These are phyloP conservation scores for Phoeniculus purpureus DNA, from an alignment of 2,797 vertebrate genomes.

Conservation along the genomic window DNA sequence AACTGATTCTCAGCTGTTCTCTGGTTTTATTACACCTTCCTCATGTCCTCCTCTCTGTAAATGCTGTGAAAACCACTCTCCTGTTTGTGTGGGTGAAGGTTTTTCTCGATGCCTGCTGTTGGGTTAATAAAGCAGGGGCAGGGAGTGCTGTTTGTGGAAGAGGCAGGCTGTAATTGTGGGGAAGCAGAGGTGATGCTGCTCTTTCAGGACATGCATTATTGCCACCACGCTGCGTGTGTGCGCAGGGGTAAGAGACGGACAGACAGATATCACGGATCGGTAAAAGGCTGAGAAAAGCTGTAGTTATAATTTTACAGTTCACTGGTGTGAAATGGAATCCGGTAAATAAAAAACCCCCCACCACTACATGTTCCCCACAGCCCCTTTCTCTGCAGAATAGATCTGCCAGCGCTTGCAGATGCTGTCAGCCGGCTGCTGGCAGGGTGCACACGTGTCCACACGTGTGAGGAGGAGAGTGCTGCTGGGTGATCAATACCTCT, in stretches of 20 bases:
- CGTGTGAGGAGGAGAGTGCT: fast-evolving
- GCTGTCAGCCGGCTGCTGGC: background rate
- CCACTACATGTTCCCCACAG: background rate
- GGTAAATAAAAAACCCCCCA: conserved; percentile 14
- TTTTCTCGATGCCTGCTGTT: background rate
- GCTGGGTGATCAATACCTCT: background rate
- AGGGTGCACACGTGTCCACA: fast-evolving
- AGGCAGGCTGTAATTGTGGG: background rate
- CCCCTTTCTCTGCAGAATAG: background rate
- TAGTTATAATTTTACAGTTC: conserved; percentile 64
- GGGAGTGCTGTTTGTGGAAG: background rate
- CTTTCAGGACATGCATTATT: conserved; percentile 26
- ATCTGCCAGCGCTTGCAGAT: background rate
- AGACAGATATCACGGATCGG: background rate
- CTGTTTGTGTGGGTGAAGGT: background rate
- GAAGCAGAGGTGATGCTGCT: conserved; percentile 20
- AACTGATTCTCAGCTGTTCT: background rate
- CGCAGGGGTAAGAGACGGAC: background rate
- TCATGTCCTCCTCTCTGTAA: conserved; percentile 18
- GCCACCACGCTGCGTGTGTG: background rate
- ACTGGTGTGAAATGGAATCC: conserved; percentile 46
- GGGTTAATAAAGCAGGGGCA: background rate
- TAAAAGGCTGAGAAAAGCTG: background rate
- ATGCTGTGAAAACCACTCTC: background rate
- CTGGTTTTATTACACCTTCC: background rate